phyloP scores from a whole-genome alignment of 2,797 vertebrate species.

The Austrolebias charrua region DNA sequence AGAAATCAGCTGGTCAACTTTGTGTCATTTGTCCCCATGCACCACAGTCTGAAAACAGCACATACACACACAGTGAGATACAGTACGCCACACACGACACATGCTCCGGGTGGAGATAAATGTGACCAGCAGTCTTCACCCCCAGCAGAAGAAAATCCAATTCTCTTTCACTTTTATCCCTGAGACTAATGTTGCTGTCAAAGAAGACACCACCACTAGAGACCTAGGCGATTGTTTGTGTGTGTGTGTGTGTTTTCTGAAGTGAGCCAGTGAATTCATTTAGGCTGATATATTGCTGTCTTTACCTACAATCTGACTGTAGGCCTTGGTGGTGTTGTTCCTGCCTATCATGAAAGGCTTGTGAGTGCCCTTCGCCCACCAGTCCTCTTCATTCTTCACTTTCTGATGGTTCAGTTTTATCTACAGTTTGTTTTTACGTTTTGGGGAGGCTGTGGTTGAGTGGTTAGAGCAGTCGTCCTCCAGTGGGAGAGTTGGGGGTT shows the following conservation, averaged over 20 bases:
- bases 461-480: too few relatives aligned
- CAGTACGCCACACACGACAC: slow-evolving; percentile 44
- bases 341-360: slow-evolving; percentile 61
- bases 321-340: slow-evolving; percentile 66
- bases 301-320: slow-evolving; percentile 74
- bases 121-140: slow-evolving; percentile 75
- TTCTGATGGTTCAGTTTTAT: neutral
- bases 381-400: neutral
- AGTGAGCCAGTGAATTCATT: slow-evolving; percentile 84
- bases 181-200: slow-evolving; percentile 85
- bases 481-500: too few relatives aligned
- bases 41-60: slow-evolving; percentile 45
- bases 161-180: slow-evolving; percentile 82
- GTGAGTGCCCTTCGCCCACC: slow-evolving; percentile 27
- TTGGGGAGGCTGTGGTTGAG: too few relatives aligned
- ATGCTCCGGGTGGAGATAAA: slow-evolving; percentile 69
- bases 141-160: slow-evolving; percentile 79
- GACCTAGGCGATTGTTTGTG: slow-evolving; percentile 61
- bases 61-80: neutral
- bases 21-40: slow-evolving; percentile 19
- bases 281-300: slow-evolving; percentile 82
- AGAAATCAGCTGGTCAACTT: slow-evolving; percentile 61
- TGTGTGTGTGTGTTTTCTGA: slow-evolving; percentile 56
- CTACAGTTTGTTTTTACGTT: neutral
- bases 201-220: slow-evolving; percentile 76